phyloP scores from a whole-genome alignment of 2,888 invertebrate species.

The Chydorus sphaericus region DNA sequence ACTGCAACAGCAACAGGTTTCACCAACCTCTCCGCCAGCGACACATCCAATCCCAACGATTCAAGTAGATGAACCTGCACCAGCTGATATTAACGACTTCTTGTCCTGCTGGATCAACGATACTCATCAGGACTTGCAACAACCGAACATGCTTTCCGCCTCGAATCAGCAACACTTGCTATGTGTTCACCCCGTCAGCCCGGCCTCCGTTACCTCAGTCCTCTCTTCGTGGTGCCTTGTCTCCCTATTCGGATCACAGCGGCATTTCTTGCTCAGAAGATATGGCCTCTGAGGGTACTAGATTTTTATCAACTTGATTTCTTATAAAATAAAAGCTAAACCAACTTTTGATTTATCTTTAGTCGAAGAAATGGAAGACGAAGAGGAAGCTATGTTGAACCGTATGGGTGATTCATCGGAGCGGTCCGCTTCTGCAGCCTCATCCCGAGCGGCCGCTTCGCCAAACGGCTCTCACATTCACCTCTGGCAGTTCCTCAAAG shows the following conservation, averaged over 20 bases:
- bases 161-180: background rate
- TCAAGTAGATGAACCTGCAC: conserved; percentile 11
- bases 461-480: conserved; percentile 71
- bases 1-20: background rate
- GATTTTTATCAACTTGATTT: background rate
- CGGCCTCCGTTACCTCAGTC: background rate
- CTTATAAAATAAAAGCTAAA: background rate
- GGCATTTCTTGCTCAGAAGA: conserved; percentile 7
- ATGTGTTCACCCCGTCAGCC: conserved; percentile 4
- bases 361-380: conserved; percentile 37
- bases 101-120: conserved; percentile 11
- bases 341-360: background rate
- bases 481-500: conserved; percentile 96
- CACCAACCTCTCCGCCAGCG: conserved; percentile 4
- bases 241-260: conserved; percentile 9
- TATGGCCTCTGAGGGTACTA: conserved; percentile 3
- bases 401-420: no score
- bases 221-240: conserved; percentile 1
- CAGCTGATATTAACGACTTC: conserved; percentile 11
- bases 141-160: background rate
- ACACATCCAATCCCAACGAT: conserved; percentile 11
- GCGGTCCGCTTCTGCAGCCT: background rate
- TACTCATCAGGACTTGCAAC: conserved; percentile 8
- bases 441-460: conserved; percentile 11
- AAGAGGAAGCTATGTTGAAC: conserved; percentile 31